phyloP scores from a whole-genome alignment of 2,888 invertebrate species.

The Hirtodrosophila confusa region DNA sequence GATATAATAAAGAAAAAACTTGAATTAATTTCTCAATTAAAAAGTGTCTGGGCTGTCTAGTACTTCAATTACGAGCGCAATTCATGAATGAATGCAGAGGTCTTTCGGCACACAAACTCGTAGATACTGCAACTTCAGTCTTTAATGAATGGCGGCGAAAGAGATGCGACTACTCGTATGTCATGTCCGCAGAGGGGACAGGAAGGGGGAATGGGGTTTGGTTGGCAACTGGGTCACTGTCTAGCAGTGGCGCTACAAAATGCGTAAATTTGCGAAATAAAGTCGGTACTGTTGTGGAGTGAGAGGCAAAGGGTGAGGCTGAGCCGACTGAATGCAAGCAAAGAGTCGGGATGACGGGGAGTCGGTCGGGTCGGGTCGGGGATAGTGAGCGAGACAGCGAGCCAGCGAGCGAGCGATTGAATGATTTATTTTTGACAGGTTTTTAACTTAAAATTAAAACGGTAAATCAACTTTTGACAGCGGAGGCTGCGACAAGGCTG shows the following conservation, averaged over 20 bases:
- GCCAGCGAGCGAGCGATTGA: slow-evolving; percentile 72
- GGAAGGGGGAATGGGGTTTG: not conserved
- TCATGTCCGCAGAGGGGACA: slow-evolving; percentile 5
- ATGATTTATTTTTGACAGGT: slow-evolving; percentile 84
- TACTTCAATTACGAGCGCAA: slow-evolving; percentile 59
- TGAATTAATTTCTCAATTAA: slow-evolving; percentile 66
- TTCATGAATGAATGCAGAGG: slow-evolving; percentile 60
- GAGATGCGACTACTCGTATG: slow-evolving; percentile 21
- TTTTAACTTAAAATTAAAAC: slow-evolving; percentile 84
- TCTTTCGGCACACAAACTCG: slow-evolving; percentile 3
- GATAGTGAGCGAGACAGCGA: slow-evolving; percentile 29
- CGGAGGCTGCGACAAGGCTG: slow-evolving; percentile 76
- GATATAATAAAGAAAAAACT: slow-evolving; percentile 1
- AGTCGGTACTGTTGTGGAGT: slow-evolving; percentile 7
- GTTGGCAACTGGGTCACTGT: slow-evolving; percentile 69
- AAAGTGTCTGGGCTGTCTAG: slow-evolving; percentile 67
- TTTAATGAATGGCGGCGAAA: slow-evolving; percentile 50
- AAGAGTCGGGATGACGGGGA: slow-evolving; percentile 8
- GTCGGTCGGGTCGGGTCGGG: slow-evolving; percentile 1
- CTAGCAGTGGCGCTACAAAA: slow-evolving; percentile 54
- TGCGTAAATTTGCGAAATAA: slow-evolving; percentile 59
- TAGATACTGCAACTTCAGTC: slow-evolving; percentile 23
- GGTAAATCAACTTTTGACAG: slow-evolving; percentile 82
- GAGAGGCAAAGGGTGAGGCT: slow-evolving; percentile 2
- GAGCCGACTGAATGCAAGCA: not conserved